Evolutionary conservation across 2,113 vertebrate species (phyloP).

Genomic region (Ornithorhynchus anatinus): DNA sequence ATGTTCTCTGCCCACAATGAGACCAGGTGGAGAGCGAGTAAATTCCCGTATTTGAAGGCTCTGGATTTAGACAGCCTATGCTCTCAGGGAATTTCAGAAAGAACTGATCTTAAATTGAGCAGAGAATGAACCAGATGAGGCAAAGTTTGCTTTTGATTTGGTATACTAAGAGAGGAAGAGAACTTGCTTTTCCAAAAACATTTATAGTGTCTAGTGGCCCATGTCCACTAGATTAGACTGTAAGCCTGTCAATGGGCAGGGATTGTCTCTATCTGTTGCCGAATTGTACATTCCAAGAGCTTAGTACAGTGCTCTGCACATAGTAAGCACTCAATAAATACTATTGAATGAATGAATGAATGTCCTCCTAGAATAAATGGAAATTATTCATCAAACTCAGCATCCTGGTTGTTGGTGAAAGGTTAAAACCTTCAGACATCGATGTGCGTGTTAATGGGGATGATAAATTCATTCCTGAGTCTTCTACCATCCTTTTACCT

Average conservation of each 20-base stretch:
- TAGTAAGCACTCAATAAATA: no score
- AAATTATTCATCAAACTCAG: slow-evolving; percentile 10
- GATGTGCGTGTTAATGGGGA: neutral
- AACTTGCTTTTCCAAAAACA: slow-evolving; percentile 3
- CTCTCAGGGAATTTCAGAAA: neutral
- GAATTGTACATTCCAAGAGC: no score
- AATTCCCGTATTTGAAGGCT: neutral
- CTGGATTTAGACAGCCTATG: slow-evolving; percentile 10
- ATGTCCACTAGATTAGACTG: no score
- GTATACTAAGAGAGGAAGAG: neutral
- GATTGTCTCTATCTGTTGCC: no score
- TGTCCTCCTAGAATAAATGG: no score
- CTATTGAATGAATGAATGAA: no score
- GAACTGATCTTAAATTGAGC: slow-evolving; percentile 11
- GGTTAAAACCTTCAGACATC: slow-evolving; percentile 15
- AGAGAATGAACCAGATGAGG: slow-evolving; percentile 24
- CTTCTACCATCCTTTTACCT: no score
- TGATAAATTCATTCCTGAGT: no score
- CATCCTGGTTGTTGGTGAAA: slow-evolving; percentile 40
- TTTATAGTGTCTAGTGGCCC: slow-evolving; percentile 10
- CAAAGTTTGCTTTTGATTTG: slow-evolving; percentile 4
- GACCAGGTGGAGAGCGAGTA: neutral
- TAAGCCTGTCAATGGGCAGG: no score
- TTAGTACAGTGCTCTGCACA: no score
- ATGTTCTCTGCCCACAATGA: no score